A percentile compares a stretch with the other conserved stretches of the same genome.
phyloP scores from a whole-genome alignment of 2,797 vertebrate genomes.

The Pangasius krempfi region DNA sequence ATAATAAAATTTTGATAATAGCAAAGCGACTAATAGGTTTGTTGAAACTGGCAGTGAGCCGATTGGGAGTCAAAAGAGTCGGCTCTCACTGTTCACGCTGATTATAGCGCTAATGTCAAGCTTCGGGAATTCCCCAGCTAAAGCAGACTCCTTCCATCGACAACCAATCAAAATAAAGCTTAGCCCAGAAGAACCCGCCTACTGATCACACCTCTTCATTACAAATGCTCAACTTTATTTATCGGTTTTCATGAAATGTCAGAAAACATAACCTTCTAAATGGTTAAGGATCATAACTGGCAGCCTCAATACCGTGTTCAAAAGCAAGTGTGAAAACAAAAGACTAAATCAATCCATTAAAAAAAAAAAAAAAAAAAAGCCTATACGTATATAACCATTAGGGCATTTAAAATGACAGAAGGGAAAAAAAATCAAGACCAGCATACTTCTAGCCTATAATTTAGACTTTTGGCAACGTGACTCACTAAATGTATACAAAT shows the following conservation, averaged over 20 bases:
- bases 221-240: not conserved
- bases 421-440: not conserved
- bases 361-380: not conserved
- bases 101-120: not conserved
- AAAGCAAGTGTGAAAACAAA: not conserved
- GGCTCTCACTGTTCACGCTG: not conserved
- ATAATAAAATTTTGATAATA: not conserved
- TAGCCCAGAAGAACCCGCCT: not conserved
- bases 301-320: too few species aligned
- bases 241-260: not conserved
- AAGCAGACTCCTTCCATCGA: conserved; percentile 28
- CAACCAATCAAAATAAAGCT: conserved; percentile 18
- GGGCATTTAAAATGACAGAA: not conserved
- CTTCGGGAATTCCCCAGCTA: conserved; percentile 71
- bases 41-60: not conserved
- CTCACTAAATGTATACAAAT: not conserved
- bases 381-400: not conserved
- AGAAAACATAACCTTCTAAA: not conserved
- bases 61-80: not conserved
- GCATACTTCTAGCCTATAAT: not conserved
- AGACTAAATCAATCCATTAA: not conserved
- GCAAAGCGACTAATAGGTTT: not conserved
- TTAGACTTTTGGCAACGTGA: not conserved
- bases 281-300: not conserved
- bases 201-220: not conserved